A percentile compares a stretch with the other conserved stretches of the same genome.
Conservation (phyloP, 2,113 vertebrate species). For the Galeopterus variegatus region DNA sequence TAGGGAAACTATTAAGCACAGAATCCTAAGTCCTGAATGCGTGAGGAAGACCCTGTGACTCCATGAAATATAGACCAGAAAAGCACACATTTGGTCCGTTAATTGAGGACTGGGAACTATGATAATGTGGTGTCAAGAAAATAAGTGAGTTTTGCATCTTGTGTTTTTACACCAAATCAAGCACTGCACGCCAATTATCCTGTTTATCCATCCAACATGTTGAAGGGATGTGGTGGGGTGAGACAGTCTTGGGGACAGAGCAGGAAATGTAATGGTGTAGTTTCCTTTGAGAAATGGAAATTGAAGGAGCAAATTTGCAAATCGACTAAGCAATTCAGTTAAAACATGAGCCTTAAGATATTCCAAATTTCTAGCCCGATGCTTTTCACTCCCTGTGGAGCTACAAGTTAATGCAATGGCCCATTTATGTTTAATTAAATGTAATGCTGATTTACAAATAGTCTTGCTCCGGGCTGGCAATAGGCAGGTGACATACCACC, state of each 20-base stretch:
- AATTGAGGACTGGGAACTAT: background rate
- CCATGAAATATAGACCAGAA: background rate
- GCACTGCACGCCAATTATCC: no score
- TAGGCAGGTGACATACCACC: background rate
- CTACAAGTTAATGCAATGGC: background rate
- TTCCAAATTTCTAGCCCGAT: background rate
- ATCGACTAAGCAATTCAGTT: background rate
- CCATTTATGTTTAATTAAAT: background rate
- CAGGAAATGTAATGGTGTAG: background rate
- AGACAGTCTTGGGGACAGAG: background rate
- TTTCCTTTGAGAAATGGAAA: background rate
- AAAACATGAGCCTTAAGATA: background rate
- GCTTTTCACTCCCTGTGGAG: background rate
- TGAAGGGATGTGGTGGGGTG: background rate
- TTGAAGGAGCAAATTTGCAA: background rate
- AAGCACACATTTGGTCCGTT: no score
- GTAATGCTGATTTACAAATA: background rate
- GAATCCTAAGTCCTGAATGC: background rate
- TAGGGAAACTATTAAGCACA: background rate
- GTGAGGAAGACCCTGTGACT: background rate
- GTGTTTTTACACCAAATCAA: background rate
- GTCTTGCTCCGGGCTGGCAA: background rate
- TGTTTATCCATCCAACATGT: background rate
- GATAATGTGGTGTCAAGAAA: background rate
- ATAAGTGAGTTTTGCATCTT: background rate